phyloP scores from a whole-genome alignment of 1,140 invertebrate genomes.

The Scaptomyza montana region DNA sequence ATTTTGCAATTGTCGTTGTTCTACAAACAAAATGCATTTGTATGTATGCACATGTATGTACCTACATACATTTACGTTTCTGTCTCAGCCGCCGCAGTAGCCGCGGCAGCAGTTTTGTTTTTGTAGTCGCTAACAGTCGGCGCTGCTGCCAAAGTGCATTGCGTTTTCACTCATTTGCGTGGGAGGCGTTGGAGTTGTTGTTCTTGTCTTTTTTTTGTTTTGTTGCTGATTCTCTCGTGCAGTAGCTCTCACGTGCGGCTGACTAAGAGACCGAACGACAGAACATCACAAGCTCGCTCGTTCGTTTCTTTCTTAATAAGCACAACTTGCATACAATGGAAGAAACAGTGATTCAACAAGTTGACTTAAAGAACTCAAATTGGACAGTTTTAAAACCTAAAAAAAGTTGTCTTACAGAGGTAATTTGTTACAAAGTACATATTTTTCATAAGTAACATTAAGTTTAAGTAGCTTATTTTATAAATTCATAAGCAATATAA shows the following conservation, averaged over 20 bases:
- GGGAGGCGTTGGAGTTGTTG: slow-evolving; percentile 37
- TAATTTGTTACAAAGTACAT: too few relatives aligned
- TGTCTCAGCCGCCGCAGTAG: slow-evolving; percentile 28
- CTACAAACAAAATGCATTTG: slow-evolving; percentile 15
- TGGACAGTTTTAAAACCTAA: too few relatives aligned
- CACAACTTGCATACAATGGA: slow-evolving; percentile 15
- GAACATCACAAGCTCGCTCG: slow-evolving; percentile 11
- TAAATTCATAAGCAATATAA: too few relatives aligned
- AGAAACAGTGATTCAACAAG: too few relatives aligned
- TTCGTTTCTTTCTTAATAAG: slow-evolving; percentile 13
- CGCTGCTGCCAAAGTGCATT: slow-evolving; percentile 62
- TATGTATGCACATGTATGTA: slow-evolving; percentile 24
- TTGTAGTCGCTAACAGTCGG: slow-evolving; percentile 17
- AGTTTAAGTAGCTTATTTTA: too few relatives aligned
- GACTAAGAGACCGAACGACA: slow-evolving; percentile 13
- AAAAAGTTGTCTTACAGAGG: too few relatives aligned
- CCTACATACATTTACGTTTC: slow-evolving; percentile 16
- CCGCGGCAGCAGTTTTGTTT: slow-evolving; percentile 48
- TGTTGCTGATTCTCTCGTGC: slow-evolving; percentile 52
- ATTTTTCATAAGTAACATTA: too few relatives aligned
- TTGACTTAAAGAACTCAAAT: too few relatives aligned
- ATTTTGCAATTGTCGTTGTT: slow-evolving; percentile 63
- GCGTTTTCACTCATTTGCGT: slow-evolving; percentile 60
- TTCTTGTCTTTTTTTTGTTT: slow-evolving; percentile 46
- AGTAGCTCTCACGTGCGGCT: slow-evolving; percentile 60